Evolutionary conservation across 1,140 invertebrate species (phyloP).

Genomic region (Eriosoma lanigerum): DNA sequence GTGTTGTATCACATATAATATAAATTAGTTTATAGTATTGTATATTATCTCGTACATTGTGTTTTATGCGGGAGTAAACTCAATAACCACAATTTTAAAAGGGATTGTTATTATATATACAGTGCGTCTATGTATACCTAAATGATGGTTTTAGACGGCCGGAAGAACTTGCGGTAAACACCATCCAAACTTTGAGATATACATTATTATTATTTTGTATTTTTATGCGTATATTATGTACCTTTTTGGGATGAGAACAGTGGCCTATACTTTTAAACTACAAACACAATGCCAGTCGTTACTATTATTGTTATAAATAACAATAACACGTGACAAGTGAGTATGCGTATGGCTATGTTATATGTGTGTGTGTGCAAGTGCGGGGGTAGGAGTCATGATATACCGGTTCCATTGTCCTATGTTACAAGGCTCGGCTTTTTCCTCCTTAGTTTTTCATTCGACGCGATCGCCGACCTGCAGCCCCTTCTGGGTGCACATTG

Average conservation of each 20-base stretch:
- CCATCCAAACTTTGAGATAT: slow-evolving; percentile 27
- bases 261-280: slow-evolving; percentile 43
- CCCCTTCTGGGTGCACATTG: slow-evolving; percentile 45
- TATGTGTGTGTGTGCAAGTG: slow-evolving; percentile 14
- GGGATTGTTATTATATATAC: neutral
- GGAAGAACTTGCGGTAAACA: slow-evolving; percentile 48
- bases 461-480: slow-evolving; percentile 1
- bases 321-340: slow-evolving; percentile 49
- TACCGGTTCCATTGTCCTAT: slow-evolving; percentile 48
- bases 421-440: slow-evolving; percentile 19
- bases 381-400: slow-evolving; percentile 49
- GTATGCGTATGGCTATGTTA: neutral
- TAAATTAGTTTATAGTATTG: too few relatives aligned
- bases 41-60: too few relatives aligned
- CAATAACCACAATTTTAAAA: slow-evolving; percentile 3
- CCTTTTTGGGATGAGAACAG: neutral
- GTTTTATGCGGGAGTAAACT: neutral
- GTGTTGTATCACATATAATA: neutral
- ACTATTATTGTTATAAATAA: slow-evolving; percentile 50
- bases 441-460: neutral
- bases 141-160: neutral
- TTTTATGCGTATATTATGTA: neutral
- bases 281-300: slow-evolving; percentile 48
- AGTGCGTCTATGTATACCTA: neutral
- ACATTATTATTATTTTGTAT: neutral